These are phyloP conservation scores for Leptonema lineaticorne DNA, from an alignment of 1,140 invertebrate genomes.

Conservation along the genomic window DNA sequence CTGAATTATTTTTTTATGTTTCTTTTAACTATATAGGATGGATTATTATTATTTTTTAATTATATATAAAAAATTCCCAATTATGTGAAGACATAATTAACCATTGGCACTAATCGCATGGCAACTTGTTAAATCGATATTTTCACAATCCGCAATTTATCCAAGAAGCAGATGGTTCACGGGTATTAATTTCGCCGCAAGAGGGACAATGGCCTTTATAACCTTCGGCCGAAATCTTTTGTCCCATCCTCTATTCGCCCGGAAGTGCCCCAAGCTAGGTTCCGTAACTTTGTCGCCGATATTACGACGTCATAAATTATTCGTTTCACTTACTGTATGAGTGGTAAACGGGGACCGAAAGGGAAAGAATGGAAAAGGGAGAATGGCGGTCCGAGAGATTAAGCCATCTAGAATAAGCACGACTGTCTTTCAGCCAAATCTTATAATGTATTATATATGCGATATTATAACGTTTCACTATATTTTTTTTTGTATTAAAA, in stretches of 20 bases:
- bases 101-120: background rate
- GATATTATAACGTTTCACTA: too few relatives aligned
- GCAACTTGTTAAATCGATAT: background rate
- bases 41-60: too few relatives aligned
- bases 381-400: too few relatives aligned
- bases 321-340: background rate
- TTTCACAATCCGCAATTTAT: background rate
- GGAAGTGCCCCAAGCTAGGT: conserved; percentile 4
- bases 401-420: too few relatives aligned
- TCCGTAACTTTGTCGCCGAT: conserved; percentile 26
- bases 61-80: too few relatives aligned
- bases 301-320: conserved; percentile 29
- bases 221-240: conserved; percentile 21
- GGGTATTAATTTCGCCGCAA: conserved; percentile 9
- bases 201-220: conserved; percentile 22
- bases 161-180: background rate
- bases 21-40: too few relatives aligned
- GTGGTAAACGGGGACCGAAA: background rate
- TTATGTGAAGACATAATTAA: too few relatives aligned
- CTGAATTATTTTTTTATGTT: too few relatives aligned
- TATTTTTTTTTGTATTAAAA: too few relatives aligned
- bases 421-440: too few relatives aligned
- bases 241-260: conserved; percentile 11
- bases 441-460: too few relatives aligned
- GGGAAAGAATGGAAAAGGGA: too few relatives aligned